Conservation (phyloP, 2,888 invertebrate species). For the Hedychridium roseum region DNA sequence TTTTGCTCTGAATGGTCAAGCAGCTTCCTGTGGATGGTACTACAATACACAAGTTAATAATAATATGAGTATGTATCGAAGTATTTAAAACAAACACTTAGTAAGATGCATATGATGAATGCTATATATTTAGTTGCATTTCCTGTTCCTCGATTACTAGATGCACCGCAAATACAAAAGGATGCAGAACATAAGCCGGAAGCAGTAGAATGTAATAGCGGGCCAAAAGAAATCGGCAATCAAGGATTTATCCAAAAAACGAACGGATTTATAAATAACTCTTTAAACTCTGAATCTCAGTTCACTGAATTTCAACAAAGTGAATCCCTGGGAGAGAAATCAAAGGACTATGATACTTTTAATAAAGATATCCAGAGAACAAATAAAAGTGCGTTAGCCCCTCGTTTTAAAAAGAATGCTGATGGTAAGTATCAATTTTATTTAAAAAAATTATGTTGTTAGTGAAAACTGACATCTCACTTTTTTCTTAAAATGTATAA, state of each 20-base stretch:
- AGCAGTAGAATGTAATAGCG: neutral
- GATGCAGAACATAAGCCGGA: neutral
- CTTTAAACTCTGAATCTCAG: neutral
- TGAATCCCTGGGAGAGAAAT: slow-evolving; percentile 20
- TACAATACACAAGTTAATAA: slow-evolving; percentile 8
- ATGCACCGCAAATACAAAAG: neutral
- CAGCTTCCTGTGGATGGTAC: slow-evolving; percentile 31
- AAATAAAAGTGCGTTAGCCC: slow-evolving; percentile 35
- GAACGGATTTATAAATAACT: no score
- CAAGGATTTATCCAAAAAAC: no score
- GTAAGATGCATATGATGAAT: neutral
- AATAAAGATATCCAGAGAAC: slow-evolving; percentile 22
- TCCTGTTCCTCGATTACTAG: no score
- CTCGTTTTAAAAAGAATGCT: slow-evolving; percentile 44
- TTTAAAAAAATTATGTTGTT: neutral
- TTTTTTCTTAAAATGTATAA: neutral
- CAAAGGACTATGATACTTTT: slow-evolving; percentile 14
- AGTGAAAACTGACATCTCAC: no score
- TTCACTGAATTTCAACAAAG: slow-evolving; percentile 1
- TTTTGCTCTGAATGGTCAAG: slow-evolving; percentile 38
- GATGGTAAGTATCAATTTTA: slow-evolving; percentile 31
- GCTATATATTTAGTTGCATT: no score
- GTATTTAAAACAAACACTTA: slow-evolving; percentile 22
- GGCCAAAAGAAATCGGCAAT: neutral
- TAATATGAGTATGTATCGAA: slow-evolving; percentile 8